Conservation (phyloP, 2,113 vertebrate species). For the Malaclemys terrapin region DNA sequence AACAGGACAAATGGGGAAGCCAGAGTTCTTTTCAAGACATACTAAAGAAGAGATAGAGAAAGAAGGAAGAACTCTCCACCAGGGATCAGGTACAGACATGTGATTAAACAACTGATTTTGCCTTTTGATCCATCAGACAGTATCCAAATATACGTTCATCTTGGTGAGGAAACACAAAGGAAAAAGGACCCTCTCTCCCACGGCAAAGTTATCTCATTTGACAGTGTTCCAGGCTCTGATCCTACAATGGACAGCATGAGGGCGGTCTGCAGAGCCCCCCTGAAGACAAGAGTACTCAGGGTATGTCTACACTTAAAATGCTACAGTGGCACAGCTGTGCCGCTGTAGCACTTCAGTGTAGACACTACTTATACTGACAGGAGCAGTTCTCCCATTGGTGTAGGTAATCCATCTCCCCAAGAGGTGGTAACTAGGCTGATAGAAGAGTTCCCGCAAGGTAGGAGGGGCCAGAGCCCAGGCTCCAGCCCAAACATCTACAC, state of each 20-base stretch:
- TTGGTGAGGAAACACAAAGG: not conserved
- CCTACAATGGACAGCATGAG: not conserved
- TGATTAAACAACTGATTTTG: not conserved
- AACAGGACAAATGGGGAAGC: not conserved
- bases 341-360: not conserved
- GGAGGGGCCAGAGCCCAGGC: not conserved
- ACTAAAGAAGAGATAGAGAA: not conserved
- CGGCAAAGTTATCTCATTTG: not conserved
- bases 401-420: not conserved
- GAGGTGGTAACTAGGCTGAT: not conserved
- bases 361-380: not conserved
- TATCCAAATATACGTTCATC: not conserved
- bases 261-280: not conserved
- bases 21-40: not conserved
- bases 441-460: not conserved
- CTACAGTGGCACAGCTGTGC: not conserved
- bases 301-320: not conserved
- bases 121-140: not conserved
- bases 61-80: not conserved
- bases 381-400: not conserved
- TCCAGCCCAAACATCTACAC: not conserved
- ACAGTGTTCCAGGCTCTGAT: not conserved
- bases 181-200: not conserved
- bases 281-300: not conserved
- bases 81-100: not conserved